Base-by-base conservation (phyloP, 2,888 invertebrate species). In the Cephus runcator region DNA sequence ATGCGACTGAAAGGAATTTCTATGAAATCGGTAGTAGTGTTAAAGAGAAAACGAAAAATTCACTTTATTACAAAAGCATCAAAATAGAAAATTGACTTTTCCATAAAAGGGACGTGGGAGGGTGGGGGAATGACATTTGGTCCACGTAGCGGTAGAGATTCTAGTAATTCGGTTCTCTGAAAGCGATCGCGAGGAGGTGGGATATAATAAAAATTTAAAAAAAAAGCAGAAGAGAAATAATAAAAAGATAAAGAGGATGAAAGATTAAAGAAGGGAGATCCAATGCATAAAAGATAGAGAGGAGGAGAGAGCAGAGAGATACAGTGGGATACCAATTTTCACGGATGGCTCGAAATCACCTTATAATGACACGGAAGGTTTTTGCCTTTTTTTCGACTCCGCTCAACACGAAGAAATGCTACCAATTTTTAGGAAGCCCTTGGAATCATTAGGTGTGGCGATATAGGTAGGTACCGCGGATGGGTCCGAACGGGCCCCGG, bases 401-500 rank as follows among this genome's bases (percentile, higher is more conserved):
- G 34, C 69, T 69, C 33, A 9, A 12, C 33, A 30, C 73, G 35
- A 23, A 76, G 69, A 76, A 76, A 76, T n/a, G 69, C 33, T 35
- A 69, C 69, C 69, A 69, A 76, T 73, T 73, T 73, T 73, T 35
- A 73, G 69, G 77, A 34, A 76, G 79, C 73, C 69, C 75, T 76
- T 75, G 76, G 77, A 80, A 76, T 82, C 82, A 82, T 82, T 82
- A 82, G 79, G 79, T 77, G 77, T 78, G 77, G 79, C 79, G 81
- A 78, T 76, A 69, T 69, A 75, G 76, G 75, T 40, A 40, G 40
- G 40, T 40, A 15, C 81, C 86, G 84, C 86, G 90, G 84, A 92
- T 92, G 91, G 92, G 92, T 84, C 85, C 90, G 86, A 82, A 81
- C 84, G 89, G 89, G 87, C 86, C 76, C 77, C 73, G 71, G 75